Evolutionary conservation across 2,113 vertebrate species (phyloP).

Genomic region (Pterocles orientalis): DNA sequence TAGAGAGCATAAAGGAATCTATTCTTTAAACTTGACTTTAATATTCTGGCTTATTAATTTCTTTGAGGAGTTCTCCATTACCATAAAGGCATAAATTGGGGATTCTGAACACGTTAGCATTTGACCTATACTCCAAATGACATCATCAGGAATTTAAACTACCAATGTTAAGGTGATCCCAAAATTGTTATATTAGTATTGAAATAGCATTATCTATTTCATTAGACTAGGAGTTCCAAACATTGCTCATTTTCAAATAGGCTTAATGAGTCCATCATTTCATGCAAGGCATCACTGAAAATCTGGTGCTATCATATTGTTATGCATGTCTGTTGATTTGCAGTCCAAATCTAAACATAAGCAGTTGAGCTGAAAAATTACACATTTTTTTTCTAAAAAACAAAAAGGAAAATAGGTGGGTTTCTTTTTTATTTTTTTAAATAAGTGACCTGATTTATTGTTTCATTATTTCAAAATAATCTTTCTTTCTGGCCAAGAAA

Average conservation of each 20-base stretch:
- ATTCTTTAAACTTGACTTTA: background rate
- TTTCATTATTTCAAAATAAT: background rate
- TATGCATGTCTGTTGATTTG: background rate
- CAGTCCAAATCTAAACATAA: background rate
- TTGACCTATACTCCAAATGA: background rate
- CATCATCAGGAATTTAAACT: background rate
- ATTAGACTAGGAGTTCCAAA: background rate
- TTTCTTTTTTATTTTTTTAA: background rate
- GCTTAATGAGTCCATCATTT: background rate
- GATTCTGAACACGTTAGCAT: background rate
- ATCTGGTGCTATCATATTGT: background rate
- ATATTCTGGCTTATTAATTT: background rate
- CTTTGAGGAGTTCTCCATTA: background rate
- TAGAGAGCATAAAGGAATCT: background rate
- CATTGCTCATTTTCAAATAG: background rate
- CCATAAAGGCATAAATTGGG: background rate
- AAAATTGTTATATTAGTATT: background rate
- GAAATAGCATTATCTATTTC: background rate
- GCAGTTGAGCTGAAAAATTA: background rate
- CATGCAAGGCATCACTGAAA: background rate
- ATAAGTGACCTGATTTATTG: background rate
- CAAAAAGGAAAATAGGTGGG: background rate
- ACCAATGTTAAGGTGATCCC: background rate
- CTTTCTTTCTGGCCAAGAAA: background rate
- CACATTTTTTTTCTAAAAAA: background rate